Conservation (phyloP, 1,140 invertebrate genomes). For the Drosophila pseudoananassae region DNA sequence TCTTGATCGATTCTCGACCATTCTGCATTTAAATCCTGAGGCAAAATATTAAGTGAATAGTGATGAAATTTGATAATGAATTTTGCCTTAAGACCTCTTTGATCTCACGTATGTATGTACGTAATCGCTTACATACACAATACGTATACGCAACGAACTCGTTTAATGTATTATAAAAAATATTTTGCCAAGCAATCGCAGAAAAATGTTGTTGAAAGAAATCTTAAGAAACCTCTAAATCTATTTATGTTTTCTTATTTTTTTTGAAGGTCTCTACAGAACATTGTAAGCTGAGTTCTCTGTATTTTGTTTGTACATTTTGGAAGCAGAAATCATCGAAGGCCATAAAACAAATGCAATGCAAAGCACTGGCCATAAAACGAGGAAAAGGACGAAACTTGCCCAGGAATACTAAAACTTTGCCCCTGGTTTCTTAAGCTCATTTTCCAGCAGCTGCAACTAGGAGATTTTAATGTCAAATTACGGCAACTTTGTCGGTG, state of each 20-base stretch:
- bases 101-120: no score
- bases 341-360: slow-evolving; percentile 37
- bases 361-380: slow-evolving; percentile 17
- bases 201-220: neutral
- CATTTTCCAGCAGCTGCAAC: slow-evolving; percentile 31
- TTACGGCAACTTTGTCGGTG: slow-evolving; percentile 56
- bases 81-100: no score
- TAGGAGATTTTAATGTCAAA: slow-evolving; percentile 48
- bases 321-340: slow-evolving; percentile 17
- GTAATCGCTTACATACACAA: no score
- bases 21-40: no score
- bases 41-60: no score
- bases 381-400: slow-evolving; percentile 16
- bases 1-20: no score
- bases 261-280: neutral
- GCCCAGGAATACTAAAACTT: neutral
- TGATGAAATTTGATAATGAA: no score
- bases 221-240: no score
- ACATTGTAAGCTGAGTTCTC: slow-evolving; percentile 13
- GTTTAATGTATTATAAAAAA: no score
- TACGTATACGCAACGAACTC: no score
- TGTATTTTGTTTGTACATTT: slow-evolving; percentile 3
- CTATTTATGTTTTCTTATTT: neutral
- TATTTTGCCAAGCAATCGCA: slow-evolving; percentile 12
- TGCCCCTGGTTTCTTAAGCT: neutral